Percentiles rank a stretch among this genome's conserved stretches.
These are phyloP conservation scores for Spea hammondii DNA, from an alignment of 2,797 vertebrate genomes.

Conservation along the genomic window DNA sequence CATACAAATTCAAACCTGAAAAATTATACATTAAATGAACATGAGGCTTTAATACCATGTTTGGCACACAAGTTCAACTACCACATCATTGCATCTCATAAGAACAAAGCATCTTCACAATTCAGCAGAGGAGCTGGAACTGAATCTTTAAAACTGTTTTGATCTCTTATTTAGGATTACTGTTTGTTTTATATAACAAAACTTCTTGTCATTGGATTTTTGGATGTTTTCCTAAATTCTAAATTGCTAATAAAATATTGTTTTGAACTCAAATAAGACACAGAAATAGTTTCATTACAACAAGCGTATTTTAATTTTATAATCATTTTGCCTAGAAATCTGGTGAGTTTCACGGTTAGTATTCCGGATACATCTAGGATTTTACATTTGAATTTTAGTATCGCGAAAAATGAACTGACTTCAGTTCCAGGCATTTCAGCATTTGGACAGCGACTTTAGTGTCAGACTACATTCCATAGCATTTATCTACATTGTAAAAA, in stretches of 20 bases:
- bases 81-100: too few species aligned
- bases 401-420: constrained; percentile 38
- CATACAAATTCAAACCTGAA: too few species aligned
- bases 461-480: constrained; percentile 37
- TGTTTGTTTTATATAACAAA: background rate
- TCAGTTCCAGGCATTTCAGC: constrained; percentile 31
- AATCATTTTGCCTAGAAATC: constrained; percentile 18
- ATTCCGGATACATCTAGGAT: constrained; percentile 35
- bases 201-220: background rate
- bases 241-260: background rate
- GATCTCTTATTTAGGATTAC: too few species aligned
- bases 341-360: constrained; percentile 23
- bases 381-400: constrained; percentile 38
- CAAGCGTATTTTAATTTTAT: background rate
- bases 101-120: too few species aligned
- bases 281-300: too few species aligned
- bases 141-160: too few species aligned
- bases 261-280: too few species aligned
- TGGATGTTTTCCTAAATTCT: background rate
- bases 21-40: too few species aligned
- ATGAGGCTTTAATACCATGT: too few species aligned
- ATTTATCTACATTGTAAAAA: constrained; percentile 43
- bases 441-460: constrained; percentile 40
- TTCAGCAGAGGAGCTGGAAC: too few species aligned
- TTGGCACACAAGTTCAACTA: too few species aligned